Evolutionary conservation across 2,797 vertebrate genomes (phyloP).

Genomic region (Leucoraja ocellata): DNA sequence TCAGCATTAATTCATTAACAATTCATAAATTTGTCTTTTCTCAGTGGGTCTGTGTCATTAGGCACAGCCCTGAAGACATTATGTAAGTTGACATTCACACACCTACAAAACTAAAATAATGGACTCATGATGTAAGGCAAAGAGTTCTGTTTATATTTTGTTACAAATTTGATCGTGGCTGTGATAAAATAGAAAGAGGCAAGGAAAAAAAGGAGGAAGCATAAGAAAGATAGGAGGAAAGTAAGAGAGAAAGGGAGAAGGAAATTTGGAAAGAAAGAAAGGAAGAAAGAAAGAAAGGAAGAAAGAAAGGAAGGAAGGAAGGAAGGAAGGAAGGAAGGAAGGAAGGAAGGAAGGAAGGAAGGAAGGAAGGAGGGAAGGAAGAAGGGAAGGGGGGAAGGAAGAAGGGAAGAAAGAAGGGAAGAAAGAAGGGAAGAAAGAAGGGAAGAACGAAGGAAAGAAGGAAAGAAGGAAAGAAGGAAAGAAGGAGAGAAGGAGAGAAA

Average conservation of each 20-base stretch:
- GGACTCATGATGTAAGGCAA: slow-evolving; percentile 14
- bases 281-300: neutral
- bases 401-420: too few species aligned
- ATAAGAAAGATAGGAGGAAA: neutral
- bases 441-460: too few species aligned
- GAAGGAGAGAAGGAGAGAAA: too few species aligned
- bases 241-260: too few species aligned
- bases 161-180: neutral
- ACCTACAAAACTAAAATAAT: slow-evolving; percentile 8
- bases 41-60: slow-evolving; percentile 32
- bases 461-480: neutral
- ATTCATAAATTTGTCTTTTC: slow-evolving; percentile 36
- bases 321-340: too few species aligned
- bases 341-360: too few species aligned
- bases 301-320: neutral
- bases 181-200: neutral
- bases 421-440: neutral
- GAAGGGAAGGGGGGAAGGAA: too few species aligned
- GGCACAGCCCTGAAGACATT: neutral
- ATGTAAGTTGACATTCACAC: slow-evolving; percentile 16
- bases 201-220: neutral
- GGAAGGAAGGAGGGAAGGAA: too few species aligned
- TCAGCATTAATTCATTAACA: slow-evolving; percentile 32
- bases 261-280: too few species aligned
- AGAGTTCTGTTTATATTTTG: slow-evolving; percentile 10